Evolutionary conservation across 2,113 vertebrate genomes (phyloP).

Genomic region (Synchiropus splendidus): DNA sequence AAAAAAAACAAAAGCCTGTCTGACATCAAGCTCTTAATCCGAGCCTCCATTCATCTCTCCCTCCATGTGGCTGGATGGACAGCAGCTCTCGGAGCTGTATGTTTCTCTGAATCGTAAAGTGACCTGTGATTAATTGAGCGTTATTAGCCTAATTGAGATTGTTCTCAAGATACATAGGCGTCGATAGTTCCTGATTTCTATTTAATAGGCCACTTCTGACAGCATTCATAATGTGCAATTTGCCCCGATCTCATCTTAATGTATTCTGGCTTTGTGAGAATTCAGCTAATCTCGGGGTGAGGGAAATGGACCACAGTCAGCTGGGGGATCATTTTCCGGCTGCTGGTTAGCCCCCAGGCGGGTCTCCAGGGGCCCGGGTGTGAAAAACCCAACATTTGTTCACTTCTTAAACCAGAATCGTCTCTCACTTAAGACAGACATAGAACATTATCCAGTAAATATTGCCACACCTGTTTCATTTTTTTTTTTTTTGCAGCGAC

Average conservation of each 20-base stretch:
- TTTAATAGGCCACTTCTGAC: constrained; percentile 66
- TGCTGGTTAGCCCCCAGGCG: too few relatives aligned
- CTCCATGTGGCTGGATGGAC: constrained; percentile 26
- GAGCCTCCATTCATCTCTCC: constrained; percentile 22
- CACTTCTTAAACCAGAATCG: too few relatives aligned
- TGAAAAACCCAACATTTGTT: too few relatives aligned
- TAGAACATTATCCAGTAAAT: too few relatives aligned
- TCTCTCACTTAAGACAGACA: too few relatives aligned
- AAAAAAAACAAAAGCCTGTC: constrained; percentile 18
- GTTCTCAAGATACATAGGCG: constrained; percentile 56
- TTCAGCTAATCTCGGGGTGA: constrained; percentile 42
- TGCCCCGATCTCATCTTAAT: constrained; percentile 52
- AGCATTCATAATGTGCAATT: constrained; percentile 66
- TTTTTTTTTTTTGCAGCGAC: too few relatives aligned
- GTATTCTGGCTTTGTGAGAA: constrained; percentile 50
- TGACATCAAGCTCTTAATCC: constrained; percentile 20
- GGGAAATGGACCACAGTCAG: constrained; percentile 28
- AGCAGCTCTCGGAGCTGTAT: constrained; percentile 24
- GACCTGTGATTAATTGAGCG: constrained; percentile 65
- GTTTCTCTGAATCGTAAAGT: constrained; percentile 44
- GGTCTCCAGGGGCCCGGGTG: too few relatives aligned
- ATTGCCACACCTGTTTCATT: too few relatives aligned
- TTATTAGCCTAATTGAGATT: constrained; percentile 65
- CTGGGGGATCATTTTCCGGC: constrained; percentile 27
- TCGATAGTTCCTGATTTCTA: constrained; percentile 58